Base-by-base conservation (phyloP, 2,888 invertebrate genomes). In the Stenodema calcarata region DNA sequence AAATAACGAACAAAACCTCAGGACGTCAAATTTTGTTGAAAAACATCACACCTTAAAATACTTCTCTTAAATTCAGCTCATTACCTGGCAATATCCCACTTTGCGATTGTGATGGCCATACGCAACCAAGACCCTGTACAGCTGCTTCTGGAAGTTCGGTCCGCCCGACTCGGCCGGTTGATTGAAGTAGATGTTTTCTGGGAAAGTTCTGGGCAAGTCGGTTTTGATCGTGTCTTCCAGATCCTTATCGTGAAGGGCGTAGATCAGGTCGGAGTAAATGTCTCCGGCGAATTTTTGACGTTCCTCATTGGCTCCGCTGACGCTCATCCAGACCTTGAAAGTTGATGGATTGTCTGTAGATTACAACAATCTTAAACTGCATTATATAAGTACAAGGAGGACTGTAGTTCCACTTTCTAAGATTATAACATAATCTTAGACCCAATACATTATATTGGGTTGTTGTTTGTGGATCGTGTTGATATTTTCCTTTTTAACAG, bases 121-220 rank as follows among this genome's bases (percentile, higher is more conserved):
- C 1, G 98, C 97, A 89, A 96, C 94, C 87, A 98, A 93, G 90
- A 98, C 94, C 91, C 97, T 96, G 90, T 94, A 97, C 79, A 98
- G 92, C 90, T 96, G 95, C 88, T 94, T 93, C 89, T 95, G 95
- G 44, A 78, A 86, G 35, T 76, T 78, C 7, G 86, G 86, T n/a
- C 78, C 62, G 7, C 27, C 62, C 89, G 95, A 94, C 88, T 94
- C 94, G 85, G 95, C 95, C 86, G 94, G 93, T n/a, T 89, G 89
- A 88, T 95, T 94, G 91, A 98, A 98, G 91, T 95, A 96, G 89
- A 98, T 96, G 92, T 98, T 98, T 91, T 98, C 98, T 85, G 98
- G 98, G 92, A 98, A 98, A 88, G 98, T 98, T 88, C 98, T 93
- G 88, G 97, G 97, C 90, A 98, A 92, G 93, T 98, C 98, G 88